Base-by-base conservation (phyloP, 2,888 invertebrate genomes). In the Thymelicus lineola region DNA sequence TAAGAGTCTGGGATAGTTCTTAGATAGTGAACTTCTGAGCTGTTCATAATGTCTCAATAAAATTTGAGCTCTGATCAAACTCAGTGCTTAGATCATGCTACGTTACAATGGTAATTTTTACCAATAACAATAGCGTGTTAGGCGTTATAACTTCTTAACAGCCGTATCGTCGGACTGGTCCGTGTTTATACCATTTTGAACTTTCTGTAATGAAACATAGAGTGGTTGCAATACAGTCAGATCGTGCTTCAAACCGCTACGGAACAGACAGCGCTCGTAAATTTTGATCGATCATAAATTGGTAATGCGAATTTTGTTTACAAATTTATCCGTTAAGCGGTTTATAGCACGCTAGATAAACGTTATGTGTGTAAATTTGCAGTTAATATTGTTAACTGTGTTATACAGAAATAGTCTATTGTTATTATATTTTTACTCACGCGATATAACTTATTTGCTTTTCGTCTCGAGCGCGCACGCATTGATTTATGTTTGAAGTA, bases 281-380 rank as follows among this genome's bases (percentile, higher is more conserved):
- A 82, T 80, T 79, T 76, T 82, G 80, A 84, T 80, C 79, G 81
- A 75, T 75, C 76, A 78, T 85, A 84, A 84, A 86, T 85, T 79
- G 76, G 72, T 78, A 76, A 79, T 77, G 76, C 75, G 74, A 72
- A 75, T 76, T 70, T 82, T 83, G 81, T 83, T 84, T 85, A 84
- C 80, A 79, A 78, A 80, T 77, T 78, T 73, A 76, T 75, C 73
- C 74, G 70, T 59, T 70, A 64, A 70, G 73, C 75, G 74, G 73
- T 74, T 76, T 74, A 74, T 74, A 64, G 75, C 72, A 73, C 62
- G 67, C 66, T 71, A 72, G 74, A 74, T 75, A 63, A 48, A 70
- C 61, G 71, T 73, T 73, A 72, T 68, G 70, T 63, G 59, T 65
- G 74, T 71, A 72, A 73, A 75, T 75, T 76, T 69, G 75, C 75